phyloP scores from a whole-genome alignment of 2,888 invertebrate species.

The Copidosoma aretas region DNA sequence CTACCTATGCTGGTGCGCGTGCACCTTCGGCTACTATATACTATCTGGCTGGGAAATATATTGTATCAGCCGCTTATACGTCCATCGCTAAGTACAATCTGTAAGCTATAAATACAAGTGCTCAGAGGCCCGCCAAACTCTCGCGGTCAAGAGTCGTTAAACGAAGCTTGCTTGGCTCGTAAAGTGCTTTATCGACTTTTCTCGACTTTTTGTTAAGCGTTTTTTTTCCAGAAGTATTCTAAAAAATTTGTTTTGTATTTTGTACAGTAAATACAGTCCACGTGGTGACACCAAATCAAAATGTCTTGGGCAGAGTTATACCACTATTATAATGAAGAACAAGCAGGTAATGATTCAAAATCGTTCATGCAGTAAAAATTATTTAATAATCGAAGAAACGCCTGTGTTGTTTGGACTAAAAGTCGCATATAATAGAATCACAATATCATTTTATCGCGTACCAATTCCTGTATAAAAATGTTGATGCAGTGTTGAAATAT shows the following conservation, averaged over 20 bases:
- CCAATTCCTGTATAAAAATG: too few relatives aligned
- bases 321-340: slow-evolving; percentile 34
- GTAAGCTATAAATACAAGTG: slow-evolving; percentile 39
- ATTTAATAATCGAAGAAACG: too few relatives aligned
- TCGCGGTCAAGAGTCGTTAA: slow-evolving; percentile 23
- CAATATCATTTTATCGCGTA: too few relatives aligned
- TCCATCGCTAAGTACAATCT: slow-evolving; percentile 23
- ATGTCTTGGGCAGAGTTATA: slow-evolving; percentile 32
- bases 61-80: not conserved
- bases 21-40: not conserved
- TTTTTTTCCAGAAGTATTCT: not conserved
- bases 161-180: slow-evolving; percentile 7
- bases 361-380: too few relatives aligned
- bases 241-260: not conserved
- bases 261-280: not conserved
- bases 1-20: slow-evolving; percentile 20
- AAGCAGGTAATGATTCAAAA: slow-evolving; percentile 31
- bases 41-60: not conserved
- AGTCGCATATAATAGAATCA: too few relatives aligned
- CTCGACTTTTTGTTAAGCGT: slow-evolving; percentile 3
- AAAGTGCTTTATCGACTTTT: slow-evolving; percentile 3
- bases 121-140: slow-evolving; percentile 14
- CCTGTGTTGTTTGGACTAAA: too few relatives aligned
- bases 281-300: slow-evolving; percentile 8
- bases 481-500: not conserved